Evolutionary conservation across 1,140 invertebrate genomes (phyloP).

Genomic region (Antheraea mylitta): DNA sequence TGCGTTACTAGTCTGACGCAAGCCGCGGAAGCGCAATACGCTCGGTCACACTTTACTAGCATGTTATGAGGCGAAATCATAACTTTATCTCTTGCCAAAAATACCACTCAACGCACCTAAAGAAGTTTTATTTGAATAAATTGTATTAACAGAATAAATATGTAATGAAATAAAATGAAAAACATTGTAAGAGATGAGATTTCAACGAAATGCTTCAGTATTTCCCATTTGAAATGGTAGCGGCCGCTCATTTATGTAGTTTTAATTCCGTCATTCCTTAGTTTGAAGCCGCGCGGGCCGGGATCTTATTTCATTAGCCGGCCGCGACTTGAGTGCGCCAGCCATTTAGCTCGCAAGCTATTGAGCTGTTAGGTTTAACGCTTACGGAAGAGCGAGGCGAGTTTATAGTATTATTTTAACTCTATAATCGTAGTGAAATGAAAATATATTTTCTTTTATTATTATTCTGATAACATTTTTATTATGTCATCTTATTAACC

Average conservation of each 20-base stretch:
- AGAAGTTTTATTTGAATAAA: too few species aligned
- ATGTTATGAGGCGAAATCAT: too few species aligned
- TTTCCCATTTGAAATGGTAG: conserved; percentile 51
- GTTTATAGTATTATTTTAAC: neutral
- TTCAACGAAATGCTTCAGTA: conserved; percentile 35
- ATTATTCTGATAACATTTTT: too few species aligned
- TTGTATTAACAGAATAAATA: too few species aligned
- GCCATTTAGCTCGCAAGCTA: conserved; percentile 64
- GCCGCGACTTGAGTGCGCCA: conserved; percentile 48
- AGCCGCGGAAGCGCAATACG: too few species aligned
- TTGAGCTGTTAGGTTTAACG: neutral
- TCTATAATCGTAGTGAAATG: neutral
- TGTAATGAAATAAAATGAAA: neutral
- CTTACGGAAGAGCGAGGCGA: neutral
- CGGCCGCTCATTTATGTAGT: conserved; percentile 70
- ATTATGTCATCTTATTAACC: too few species aligned
- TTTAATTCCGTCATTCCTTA: conserved; percentile 76
- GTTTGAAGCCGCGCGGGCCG: conserved; percentile 39
- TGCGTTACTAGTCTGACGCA: too few species aligned
- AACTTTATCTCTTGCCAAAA: too few species aligned
- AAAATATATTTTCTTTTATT: too few species aligned
- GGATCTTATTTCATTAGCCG: conserved; percentile 71
- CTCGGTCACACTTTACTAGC: too few species aligned
- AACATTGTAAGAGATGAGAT: conserved; percentile 11
- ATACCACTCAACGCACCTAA: too few species aligned